Evolutionary conservation across 2,888 invertebrate genomes (phyloP).

Genomic region (Pristionchus entomophagus): DNA sequence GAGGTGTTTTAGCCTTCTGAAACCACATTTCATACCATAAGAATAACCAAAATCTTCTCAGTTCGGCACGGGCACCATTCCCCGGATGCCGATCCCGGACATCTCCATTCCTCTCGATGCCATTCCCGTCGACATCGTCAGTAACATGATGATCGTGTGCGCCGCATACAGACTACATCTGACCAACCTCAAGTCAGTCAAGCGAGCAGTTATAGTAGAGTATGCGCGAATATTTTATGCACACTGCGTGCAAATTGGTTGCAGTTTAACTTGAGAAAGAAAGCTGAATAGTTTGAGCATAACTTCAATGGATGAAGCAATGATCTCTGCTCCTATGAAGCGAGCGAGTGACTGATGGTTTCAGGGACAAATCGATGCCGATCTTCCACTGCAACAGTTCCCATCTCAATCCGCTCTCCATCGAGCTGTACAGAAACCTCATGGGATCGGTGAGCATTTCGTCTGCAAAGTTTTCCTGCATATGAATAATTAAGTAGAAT

Average conservation of each 20-base stretch:
- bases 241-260: no score
- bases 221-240: no score
- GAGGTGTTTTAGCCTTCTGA: no score
- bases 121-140: slow-evolving; percentile 92
- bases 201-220: no score
- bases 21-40: no score
- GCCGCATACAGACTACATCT: slow-evolving; percentile 83
- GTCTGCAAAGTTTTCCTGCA: neutral
- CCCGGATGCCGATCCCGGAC: slow-evolving; percentile 78
- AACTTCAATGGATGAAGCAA: no score
- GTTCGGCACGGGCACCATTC: slow-evolving; percentile 34
- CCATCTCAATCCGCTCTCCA: slow-evolving; percentile 84
- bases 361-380: slow-evolving; percentile 76
- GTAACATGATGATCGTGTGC: slow-evolving; percentile 89
- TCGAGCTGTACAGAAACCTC: neutral
- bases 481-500: neutral
- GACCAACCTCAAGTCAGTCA: neutral
- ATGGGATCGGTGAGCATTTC: neutral
- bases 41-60: neutral
- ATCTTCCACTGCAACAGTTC: slow-evolving; percentile 96
- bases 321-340: no score
- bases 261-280: no score
- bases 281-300: no score
- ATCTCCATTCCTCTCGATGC: slow-evolving; percentile 87
- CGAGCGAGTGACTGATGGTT: neutral